Conservation (phyloP, 2,797 vertebrate species). For the Lutjanus campechanus region DNA sequence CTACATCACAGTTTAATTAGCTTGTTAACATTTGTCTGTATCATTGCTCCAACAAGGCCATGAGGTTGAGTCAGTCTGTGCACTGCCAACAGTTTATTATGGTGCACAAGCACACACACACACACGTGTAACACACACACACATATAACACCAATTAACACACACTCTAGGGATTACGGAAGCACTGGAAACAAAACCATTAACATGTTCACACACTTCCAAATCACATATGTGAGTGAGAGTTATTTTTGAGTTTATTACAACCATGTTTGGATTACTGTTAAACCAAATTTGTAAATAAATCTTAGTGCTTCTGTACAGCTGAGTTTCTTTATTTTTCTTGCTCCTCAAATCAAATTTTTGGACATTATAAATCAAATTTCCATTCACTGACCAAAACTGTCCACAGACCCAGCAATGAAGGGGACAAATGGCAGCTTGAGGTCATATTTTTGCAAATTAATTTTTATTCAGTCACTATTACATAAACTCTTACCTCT, state of each 20-base stretch:
- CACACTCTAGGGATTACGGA: conserved; percentile 38
- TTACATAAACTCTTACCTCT: conserved; percentile 86
- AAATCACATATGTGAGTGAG: neutral
- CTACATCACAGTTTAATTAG: conserved; percentile 74
- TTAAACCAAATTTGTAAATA: neutral
- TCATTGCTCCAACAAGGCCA: conserved; percentile 64
- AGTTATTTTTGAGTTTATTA: conserved; percentile 1
- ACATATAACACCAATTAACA: conserved; percentile 45
- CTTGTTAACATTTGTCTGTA: conserved; percentile 83
- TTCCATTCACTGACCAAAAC: neutral
- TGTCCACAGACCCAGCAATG: neutral
- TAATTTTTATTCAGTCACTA: neutral
- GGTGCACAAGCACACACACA: conserved; percentile 21
- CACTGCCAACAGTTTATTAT: conserved; percentile 71
- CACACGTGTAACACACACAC: conserved; percentile 14
- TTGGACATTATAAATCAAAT: neutral
- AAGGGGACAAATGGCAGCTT: too few relatives aligned
- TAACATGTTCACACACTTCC: conserved; percentile 27
- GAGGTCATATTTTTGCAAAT: too few relatives aligned
- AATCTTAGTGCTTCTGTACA: neutral
- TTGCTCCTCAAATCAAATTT: neutral
- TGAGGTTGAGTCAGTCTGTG: conserved; percentile 47
- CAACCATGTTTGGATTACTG: neutral
- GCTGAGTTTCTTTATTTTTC: neutral
- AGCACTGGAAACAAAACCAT: conserved; percentile 38